phyloP scores from a whole-genome alignment of 2,888 invertebrate genomes.

The Cerastis leucographa region DNA sequence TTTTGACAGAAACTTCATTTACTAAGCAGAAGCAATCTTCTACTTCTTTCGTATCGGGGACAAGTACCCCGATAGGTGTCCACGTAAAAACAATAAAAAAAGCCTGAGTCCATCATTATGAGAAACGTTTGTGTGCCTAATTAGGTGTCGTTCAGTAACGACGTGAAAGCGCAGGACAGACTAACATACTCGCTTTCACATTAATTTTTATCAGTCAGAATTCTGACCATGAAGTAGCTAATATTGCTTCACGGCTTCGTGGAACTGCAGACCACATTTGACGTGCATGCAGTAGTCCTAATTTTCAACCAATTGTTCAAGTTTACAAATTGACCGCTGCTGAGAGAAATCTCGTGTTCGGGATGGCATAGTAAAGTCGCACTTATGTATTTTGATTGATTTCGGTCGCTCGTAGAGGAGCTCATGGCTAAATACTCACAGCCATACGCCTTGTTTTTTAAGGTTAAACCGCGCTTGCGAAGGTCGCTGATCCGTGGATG shows the following conservation, averaged over 20 bases:
- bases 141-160: neutral
- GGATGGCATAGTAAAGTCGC: neutral
- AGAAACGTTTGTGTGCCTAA: neutral
- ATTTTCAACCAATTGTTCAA: neutral
- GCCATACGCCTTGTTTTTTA: neutral
- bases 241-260: neutral
- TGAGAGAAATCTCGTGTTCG: neutral
- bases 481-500: neutral
- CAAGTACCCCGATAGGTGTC: neutral
- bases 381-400: neutral
- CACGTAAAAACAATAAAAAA: neutral
- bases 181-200: slow-evolving; percentile 21
- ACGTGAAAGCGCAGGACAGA: slow-evolving; percentile 28
- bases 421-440: neutral
- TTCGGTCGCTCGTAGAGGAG: neutral
- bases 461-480: neutral
- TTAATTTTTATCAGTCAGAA: neutral
- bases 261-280: neutral
- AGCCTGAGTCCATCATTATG: too few relatives aligned
- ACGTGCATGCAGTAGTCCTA: neutral
- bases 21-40: neutral
- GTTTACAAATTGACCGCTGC: neutral
- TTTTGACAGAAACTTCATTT: neutral
- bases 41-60: neutral
- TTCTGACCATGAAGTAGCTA: neutral